Base-by-base conservation (phyloP, 2,797 vertebrate genomes). In the Megalops cyprinoides region DNA sequence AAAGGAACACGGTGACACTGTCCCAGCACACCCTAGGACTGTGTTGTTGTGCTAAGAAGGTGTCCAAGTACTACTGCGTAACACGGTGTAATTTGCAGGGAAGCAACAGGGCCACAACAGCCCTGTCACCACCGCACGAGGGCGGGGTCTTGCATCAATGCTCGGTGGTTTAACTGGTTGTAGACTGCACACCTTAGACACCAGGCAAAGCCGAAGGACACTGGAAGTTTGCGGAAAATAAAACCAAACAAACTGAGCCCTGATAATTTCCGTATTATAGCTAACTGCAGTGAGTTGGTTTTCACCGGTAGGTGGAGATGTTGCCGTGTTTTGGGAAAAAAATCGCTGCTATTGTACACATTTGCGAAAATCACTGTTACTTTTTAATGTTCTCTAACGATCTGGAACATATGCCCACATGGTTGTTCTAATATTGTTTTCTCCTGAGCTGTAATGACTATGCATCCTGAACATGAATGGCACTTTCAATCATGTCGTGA, bases 91-190 rank as follows among this genome's bases (percentile, higher is more conserved):
- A 34, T 65, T 65, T 23, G 60, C 28, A 65, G 60, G n/a, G 60
- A 65, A 65, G 12, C 60, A 12, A 20, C 34, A 69, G 65, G 37
- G 4, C n/a, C n/a, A n/a, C n/a, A n/a, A 23, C 34, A 67, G 62
- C 31, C 18, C 62, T 67, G 83, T 90, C 84, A 88, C 90, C 89
- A 90, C 20, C 9, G 78, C 85, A 10, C 58, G 86, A 25, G 85
- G 53, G 87, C 88, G 89, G 91, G 88, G 88, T 91, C 90, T 90
- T 90, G 84, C 81, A 84, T 87, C 85, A 87, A 42, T 44, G 86
- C 86, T 76, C 80, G 85, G 82, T 86, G 4, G 14, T 86, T 78
- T 86, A 69, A 75, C 39, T 71, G 67, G 39, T 65, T 23, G 37
- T 20, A 71, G 39, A 10, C 79, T 78, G 31, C 75, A 83, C 62